These are phyloP conservation scores for Coccyzus lansbergi DNA, from an alignment of 2,797 vertebrate species.

Conservation along the genomic window DNA sequence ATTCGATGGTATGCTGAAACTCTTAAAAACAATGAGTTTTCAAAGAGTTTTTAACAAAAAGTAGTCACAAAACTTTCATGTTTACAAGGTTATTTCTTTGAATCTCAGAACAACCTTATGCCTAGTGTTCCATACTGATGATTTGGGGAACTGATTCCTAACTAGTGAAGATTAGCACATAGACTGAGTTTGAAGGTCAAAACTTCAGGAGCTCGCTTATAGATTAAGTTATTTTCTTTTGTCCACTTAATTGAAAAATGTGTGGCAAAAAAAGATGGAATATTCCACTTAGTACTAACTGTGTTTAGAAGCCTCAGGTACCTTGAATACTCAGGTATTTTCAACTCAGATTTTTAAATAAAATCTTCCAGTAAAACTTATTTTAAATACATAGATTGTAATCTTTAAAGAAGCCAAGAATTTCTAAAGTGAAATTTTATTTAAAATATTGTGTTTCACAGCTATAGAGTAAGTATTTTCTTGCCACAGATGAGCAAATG, in stretches of 20 bases:
- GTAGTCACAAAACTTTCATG: slow-evolving; percentile 54
- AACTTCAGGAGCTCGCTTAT: slow-evolving; percentile 9
- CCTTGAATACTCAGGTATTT: neutral
- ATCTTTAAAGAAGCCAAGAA: neutral
- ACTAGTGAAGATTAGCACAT: slow-evolving; percentile 41
- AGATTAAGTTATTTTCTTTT: neutral
- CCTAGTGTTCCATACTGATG: slow-evolving; percentile 30
- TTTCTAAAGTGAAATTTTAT: neutral
- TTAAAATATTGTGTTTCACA: neutral
- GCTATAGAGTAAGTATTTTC: neutral
- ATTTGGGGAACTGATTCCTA: neutral
- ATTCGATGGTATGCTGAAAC: slow-evolving; percentile 58
- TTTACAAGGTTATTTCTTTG: slow-evolving; percentile 35
- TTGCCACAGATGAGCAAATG: neutral
- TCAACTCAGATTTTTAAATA: neutral
- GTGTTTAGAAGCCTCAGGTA: neutral
- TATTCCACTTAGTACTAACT: neutral
- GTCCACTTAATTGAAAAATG: neutral
- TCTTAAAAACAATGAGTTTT: slow-evolving; percentile 64
- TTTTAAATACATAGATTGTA: neutral
- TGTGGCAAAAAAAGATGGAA: neutral
- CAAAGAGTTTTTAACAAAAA: slow-evolving; percentile 61
- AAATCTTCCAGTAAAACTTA: neutral
- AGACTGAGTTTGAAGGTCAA: slow-evolving; percentile 60
- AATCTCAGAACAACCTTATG: neutral